These are phyloP conservation scores for Cottoperca gobio DNA, from an alignment of 2,797 vertebrate genomes.

Conservation along the genomic window DNA sequence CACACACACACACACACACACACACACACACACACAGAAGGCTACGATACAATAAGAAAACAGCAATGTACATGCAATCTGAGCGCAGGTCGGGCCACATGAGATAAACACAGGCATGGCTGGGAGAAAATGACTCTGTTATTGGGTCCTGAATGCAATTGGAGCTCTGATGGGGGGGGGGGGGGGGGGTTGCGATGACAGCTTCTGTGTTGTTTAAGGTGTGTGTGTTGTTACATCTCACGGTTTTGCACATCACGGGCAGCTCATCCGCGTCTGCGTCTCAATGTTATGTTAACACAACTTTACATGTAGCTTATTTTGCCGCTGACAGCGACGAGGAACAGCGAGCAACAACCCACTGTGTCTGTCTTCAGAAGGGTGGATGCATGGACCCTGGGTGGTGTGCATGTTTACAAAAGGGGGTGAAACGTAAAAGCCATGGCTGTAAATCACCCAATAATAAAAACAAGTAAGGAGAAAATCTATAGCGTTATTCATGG, in stretches of 20 bases:
- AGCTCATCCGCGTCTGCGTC: conserved; percentile 28
- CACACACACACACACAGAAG: not conserved
- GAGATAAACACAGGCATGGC: conserved; percentile 37
- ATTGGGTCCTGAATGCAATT: conserved; percentile 32
- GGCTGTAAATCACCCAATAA: conserved; percentile 21
- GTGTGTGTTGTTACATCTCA: conserved; percentile 3
- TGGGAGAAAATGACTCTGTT: conserved; percentile 46
- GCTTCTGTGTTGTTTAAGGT: conserved; percentile 1
- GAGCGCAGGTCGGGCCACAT: not conserved
- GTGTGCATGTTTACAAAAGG: conserved; percentile 4
- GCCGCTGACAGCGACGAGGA: conserved; percentile 27
- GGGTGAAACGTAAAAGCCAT: conserved; percentile 8
- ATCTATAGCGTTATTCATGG: conserved; percentile 65
- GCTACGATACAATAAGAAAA: conserved; percentile 2
- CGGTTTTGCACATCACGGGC: conserved; percentile 13
- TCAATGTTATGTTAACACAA: conserved; percentile 27
- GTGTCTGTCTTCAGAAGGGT: conserved; percentile 3
- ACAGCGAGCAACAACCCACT: not conserved
- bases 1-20: not conserved
- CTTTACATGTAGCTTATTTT: conserved; percentile 40
- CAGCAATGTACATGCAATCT: conserved; percentile 8
- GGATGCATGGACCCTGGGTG: not conserved
- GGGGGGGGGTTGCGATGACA: conserved; percentile 20
- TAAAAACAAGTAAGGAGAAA: conserved; percentile 40
- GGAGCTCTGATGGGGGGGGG: too few relatives aligned